Evolutionary conservation across 2,888 invertebrate species (phyloP).

Genomic region (Stratiomys singularior): DNA sequence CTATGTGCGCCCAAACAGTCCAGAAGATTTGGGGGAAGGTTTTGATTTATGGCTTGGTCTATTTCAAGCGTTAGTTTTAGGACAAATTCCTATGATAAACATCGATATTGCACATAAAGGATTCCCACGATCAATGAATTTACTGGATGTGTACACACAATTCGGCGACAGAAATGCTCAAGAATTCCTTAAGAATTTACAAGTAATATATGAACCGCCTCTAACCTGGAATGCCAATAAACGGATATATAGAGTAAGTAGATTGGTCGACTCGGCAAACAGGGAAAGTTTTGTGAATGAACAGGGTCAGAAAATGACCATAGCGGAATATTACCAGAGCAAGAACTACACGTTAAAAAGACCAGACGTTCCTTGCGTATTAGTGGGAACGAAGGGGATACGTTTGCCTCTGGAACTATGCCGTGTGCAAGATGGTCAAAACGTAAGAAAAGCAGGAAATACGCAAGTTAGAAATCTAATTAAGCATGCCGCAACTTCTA

Average conservation of each 20-base stretch:
- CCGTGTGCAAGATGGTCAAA: slow-evolving; percentile 82
- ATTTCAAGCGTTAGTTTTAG: slow-evolving; percentile 91
- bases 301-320: slow-evolving; percentile 60
- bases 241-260: slow-evolving; percentile 57
- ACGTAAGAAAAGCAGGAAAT: slow-evolving; percentile 78
- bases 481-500: slow-evolving; percentile 82
- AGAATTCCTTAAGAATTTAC: slow-evolving; percentile 57
- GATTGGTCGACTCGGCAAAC: slow-evolving; percentile 58
- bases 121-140: slow-evolving; percentile 71
- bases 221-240: slow-evolving; percentile 54
- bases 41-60: slow-evolving; percentile 93
- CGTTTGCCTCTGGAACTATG: slow-evolving; percentile 88
- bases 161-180: slow-evolving; percentile 55
- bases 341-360: slow-evolving; percentile 65
- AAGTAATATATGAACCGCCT: slow-evolving; percentile 59
- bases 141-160: slow-evolving; percentile 66
- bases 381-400: slow-evolving; percentile 82
- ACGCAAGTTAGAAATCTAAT: slow-evolving; percentile 90
- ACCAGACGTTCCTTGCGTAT: slow-evolving; percentile 83
- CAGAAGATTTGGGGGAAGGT: slow-evolving; percentile 75
- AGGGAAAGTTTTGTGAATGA: slow-evolving; percentile 61
- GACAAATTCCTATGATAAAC: slow-evolving; percentile 88
- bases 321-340: slow-evolving; percentile 60
- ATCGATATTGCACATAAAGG: slow-evolving; percentile 90
- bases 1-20: slow-evolving; percentile 70